Evolutionary conservation across 2,888 invertebrate species (phyloP), one percentile per base, ranked within the genome.

Genomic region (Rotaria sp.): DNA sequence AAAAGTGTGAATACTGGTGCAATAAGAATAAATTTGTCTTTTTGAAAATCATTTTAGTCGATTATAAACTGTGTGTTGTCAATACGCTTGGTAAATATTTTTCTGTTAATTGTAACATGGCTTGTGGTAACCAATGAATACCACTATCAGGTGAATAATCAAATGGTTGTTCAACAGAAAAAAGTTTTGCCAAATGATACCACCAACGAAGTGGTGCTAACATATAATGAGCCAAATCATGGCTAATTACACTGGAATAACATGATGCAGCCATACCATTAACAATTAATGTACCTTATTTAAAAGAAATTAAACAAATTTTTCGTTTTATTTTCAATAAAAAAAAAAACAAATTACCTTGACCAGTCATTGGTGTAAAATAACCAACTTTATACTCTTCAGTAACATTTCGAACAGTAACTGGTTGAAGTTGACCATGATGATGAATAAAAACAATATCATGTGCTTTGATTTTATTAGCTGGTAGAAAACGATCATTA

Each of bases 141-240:
- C 80, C 80, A 80, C 21, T 45, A 10, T 80, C 80, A 67, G 35
- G 18, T 26, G 85, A 57, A 57, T 57, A 13, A 18, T 41, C 55
- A 35, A 84, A 85, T 74, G 86, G 86, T 38, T 67, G 30, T 48
- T 67, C 45, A 18, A 84, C 30, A 18, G 74, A 48, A 21, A 86
- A 74, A 15, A 57, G 52, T 35, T 84, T 85, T 45, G 75, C 55
- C 24, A 85, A 85, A 35, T 35, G 48, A 41, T 87, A 87, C 87
- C 87, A 87, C 87, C 87, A 87, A 50, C 87, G 45, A 30, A 85
- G 84, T 48, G 87, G 87, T 52, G 85, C 52, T 84, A 87, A 80
- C 21, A 84, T 84, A 38, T 48, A n/a, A 84, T 87, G 87, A 35
- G 87, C 87, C 41, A 87, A 84, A 67, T 87, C 74, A 48, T 87